phyloP scores from a whole-genome alignment of 2,888 invertebrate species.

The Thelaira solivaga region DNA sequence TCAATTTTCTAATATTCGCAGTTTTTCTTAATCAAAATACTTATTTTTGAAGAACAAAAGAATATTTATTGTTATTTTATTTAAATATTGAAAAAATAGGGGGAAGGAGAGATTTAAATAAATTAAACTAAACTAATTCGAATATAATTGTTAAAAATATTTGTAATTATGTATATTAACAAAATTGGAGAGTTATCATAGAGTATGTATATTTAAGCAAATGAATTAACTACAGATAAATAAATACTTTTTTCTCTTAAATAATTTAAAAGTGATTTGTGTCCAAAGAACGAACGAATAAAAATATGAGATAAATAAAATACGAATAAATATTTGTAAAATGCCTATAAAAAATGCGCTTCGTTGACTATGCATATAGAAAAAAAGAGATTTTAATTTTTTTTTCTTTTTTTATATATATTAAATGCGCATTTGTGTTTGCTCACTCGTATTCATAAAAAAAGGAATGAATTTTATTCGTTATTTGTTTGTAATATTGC shows the following conservation, averaged over 20 bases:
- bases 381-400: not conserved
- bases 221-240: constrained; percentile 52
- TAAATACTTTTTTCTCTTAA: constrained; percentile 61
- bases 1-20: not conserved
- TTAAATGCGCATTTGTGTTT: constrained; percentile 59
- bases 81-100: not conserved
- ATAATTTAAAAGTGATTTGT: constrained; percentile 39
- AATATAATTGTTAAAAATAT: constrained; percentile 4
- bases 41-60: constrained; percentile 2
- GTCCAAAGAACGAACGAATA: constrained; percentile 21
- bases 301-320: constrained; percentile 18
- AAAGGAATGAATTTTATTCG: constrained; percentile 62
- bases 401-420: constrained; percentile 7
- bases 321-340: constrained; percentile 46
- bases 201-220: constrained; percentile 43
- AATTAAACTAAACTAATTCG: constrained; percentile 46
- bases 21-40: not conserved
- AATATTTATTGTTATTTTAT: not conserved
- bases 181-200: constrained; percentile 20
- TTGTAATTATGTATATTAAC: constrained; percentile 34
- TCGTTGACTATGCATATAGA: constrained; percentile 51
- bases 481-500: constrained; percentile 45
- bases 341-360: constrained; percentile 63
- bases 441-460: constrained; percentile 49
- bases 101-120: not conserved